Evolutionary conservation across 2,888 invertebrate species (phyloP), one percentile per base, ranked within the genome.

Genomic region (Cyclophora punctaria): DNA sequence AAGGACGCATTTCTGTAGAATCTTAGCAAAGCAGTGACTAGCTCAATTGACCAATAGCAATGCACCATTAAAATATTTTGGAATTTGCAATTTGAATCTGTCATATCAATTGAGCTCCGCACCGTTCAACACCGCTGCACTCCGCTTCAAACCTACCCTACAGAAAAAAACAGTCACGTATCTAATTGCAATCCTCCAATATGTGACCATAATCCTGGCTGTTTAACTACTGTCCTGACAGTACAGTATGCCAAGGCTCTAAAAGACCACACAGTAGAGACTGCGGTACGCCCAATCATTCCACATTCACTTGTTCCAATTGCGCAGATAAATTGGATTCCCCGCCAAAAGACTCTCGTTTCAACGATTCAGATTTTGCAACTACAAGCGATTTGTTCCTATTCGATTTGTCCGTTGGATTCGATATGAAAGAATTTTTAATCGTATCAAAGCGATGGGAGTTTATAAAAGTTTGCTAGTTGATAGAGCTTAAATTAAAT

Each of bases 291-390:
- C 59, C 63, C 69, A 71, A 73, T 71, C 71, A 71, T 65, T 60
- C 61, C 50, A 61, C 55, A 63, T 71, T 67, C 62, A 66, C 64
- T 68, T 64, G 63, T 69, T 67, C 63, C 64, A 63, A 64, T 66
- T 63, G 67, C 59, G 55, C 55, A 58, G 61, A 64, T 64, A 73
- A 73, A 73, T 72, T 73, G 69, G 66, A 71, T 73, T 66, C 61
- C 62, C 62, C 66, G 63, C 64, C 68, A 73, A 69, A 69, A 69
- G 67, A 68, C 67, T 66, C 65, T 63, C 67, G 60, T 62, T 70
- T 68, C 63, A 63, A 63, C 69, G 64, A 70, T 64, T 70, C 67
- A 66, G 66, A 68, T 69, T 71, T 67, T 64, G 71, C 69, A 63
- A 67, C 65, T 66, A 64, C 63, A 62, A 62, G 60, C 67, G 57